Base-by-base conservation (phyloP, 2,113 vertebrate species). In the Dryoscopus gambensis region DNA sequence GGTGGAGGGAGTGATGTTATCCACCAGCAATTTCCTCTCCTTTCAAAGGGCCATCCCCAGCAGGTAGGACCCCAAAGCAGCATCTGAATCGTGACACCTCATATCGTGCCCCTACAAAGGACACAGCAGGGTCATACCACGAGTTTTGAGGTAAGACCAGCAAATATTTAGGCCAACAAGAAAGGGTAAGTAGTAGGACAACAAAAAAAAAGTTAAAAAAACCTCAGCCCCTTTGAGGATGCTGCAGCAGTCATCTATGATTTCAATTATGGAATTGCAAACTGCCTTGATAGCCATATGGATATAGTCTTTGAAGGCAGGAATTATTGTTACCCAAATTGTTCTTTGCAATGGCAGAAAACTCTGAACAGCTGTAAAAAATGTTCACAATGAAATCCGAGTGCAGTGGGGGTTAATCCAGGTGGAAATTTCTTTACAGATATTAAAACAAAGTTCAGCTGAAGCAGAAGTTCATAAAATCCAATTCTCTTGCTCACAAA, bases 11-110 rank as follows among this genome's bases (percentile, higher is more conserved):
- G 70, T 7, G 67, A 76, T 83, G 78, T n/a, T 90, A 73, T 93
- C 95, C 96, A 96, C 59, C 78, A 95, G 90, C 89, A 91, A 94
- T 96, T 91, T 94, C 95, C 89, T 90, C 63, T 83, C 84, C 64
- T 96, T 96, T 91, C 95, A 77, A 7, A 85, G 67, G 63, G 71
- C 25, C 87, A 84, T 94, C 91, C 96, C 91, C 90, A 91, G 46
- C 15, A 88, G 91, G 92, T 80, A 74, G 70, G 70, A 80, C 78
- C 93, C 44, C 39, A 79, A 74, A 83, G 49, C 50, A 82, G 65
- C 81, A 73, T 55, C 96, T 46, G 35, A 78, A 62, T 79, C 0
- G 0, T 6, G 21, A 22, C 68, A 53, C 68, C 55, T 74, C 18
- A 0, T 2, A 2, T 23, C 8, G 59, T 46, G 67, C 37, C 8